Conservation (phyloP, 2,113 vertebrate genomes). For the Lanius collurio region DNA sequence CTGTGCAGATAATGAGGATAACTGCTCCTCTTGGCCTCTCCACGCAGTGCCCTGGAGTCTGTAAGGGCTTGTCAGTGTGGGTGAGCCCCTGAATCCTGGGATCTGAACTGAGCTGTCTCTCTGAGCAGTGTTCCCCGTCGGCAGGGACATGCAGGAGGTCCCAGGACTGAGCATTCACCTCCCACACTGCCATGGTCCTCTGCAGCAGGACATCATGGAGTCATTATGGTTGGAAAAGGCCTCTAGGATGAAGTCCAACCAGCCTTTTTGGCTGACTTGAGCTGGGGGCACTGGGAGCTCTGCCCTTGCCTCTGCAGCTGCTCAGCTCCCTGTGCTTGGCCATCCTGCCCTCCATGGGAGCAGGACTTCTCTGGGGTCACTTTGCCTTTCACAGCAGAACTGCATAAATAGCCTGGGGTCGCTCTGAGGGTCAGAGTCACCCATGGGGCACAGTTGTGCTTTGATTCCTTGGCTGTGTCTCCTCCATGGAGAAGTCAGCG, state of each 20-base stretch:
- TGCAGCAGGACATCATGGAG: neutral
- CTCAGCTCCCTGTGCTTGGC: neutral
- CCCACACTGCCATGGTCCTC: rapidly evolving
- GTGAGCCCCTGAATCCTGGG: neutral
- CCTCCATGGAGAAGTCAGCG: neutral
- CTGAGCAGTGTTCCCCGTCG: rapidly evolving
- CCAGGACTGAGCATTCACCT: neutral
- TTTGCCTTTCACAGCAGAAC: neutral
- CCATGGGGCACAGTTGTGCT: neutral
- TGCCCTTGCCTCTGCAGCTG: rapidly evolving
- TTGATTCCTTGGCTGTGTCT: neutral
- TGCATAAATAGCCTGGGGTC: rapidly evolving
- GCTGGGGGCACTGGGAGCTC: neutral
- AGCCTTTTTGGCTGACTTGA: neutral
- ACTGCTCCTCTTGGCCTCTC: neutral
- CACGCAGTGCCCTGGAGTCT: rapidly evolving
- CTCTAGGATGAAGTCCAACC: neutral
- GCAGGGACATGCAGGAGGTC: neutral
- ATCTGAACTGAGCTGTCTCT: neutral
- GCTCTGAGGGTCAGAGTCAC: neutral
- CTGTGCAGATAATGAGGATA: neutral
- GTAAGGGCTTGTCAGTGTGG: neutral
- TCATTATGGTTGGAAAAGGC: neutral
- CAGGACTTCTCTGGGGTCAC: neutral
- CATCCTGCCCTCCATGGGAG: rapidly evolving